Evolutionary conservation across 2,113 vertebrate species (phyloP).

Genomic region (Gulo gulo): DNA sequence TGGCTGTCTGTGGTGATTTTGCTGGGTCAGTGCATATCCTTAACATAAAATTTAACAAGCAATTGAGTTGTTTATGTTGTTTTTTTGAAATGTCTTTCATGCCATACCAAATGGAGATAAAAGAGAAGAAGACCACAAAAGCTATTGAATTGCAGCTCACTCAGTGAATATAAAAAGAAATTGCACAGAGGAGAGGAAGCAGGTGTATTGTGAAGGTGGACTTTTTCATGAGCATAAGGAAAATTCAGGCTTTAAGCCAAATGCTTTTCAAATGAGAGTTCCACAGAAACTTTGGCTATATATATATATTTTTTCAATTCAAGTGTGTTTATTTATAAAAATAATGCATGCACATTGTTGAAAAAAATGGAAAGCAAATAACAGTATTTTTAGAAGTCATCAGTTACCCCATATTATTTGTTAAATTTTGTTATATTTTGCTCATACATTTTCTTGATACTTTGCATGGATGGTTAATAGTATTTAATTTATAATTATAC

Average conservation of each 20-base stretch:
- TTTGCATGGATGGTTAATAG: neutral
- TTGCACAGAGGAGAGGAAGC: neutral
- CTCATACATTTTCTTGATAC: neutral
- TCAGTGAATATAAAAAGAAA: neutral
- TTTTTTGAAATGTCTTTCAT: constrained; percentile 46
- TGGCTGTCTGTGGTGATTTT: constrained; percentile 36
- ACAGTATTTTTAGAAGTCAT: neutral
- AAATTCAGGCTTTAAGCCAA: constrained; percentile 2
- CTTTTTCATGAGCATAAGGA: neutral
- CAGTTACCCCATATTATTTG: neutral
- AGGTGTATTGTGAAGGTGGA: constrained; percentile 11
- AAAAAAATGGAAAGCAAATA: neutral
- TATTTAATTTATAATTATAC: neutral
- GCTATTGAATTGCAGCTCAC: constrained; percentile 32
- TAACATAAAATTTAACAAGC: constrained; percentile 58
- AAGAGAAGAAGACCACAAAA: constrained; percentile 37
- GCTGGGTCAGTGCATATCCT: constrained; percentile 53
- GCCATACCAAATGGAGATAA: constrained; percentile 32
- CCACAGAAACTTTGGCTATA: neutral
- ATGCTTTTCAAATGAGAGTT: neutral
- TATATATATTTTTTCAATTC: neutral
- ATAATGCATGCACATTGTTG: neutral
- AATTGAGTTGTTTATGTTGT: constrained; percentile 28
- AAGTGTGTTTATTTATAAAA: constrained; percentile 10
- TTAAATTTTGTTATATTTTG: neutral